Evolutionary conservation across 2,888 invertebrate species (phyloP), one percentile per base, ranked within the genome.

Genomic region (Brachylomia viminalis): DNA sequence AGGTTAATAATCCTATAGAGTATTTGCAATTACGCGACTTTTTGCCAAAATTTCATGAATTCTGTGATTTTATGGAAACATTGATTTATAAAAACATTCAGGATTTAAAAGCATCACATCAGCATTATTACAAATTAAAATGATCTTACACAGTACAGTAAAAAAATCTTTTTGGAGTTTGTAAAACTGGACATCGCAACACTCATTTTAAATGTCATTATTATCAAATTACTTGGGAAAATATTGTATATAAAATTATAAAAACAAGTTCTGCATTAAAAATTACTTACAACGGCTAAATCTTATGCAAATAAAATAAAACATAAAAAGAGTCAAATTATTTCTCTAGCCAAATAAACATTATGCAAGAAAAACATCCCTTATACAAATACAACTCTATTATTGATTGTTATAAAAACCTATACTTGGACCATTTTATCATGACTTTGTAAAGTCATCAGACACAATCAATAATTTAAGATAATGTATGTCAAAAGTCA

Each of bases 351-450:
- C 23, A 62, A n/a, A 45, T 75, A 42, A 56, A 59, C 17, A 45
- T 27, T 5, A 20, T 72, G 1, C 23, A 33, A 52, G 4, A 17
- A 49, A 52, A 52, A 20, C 4, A n/a, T 27, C 38, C 52, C 17
- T 2, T 38, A 38, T 59, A n/a, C 47, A 27, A 54, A 20, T 11
- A 71, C 59, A 70, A 70, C 59, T 38, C 8, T 49, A 27, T n/a
- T 59, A 59, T 77, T 66, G 71, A 82, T 66, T 56, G 13, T 17
- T 52, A n/a, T 17, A 42, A 38, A 77, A 59, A 45, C 38, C 3
- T 42, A 10, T 30, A 58, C 6, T 33, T 1, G 0, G 27, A 52
- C 30, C 65, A 42, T 58, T 70, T 65, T 56, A 65, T 77, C 64
- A 56, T 2, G 10, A 23, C 38, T 79, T 54, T 23, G 15, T 17